These are phyloP conservation scores for Ellobius talpinus DNA, from an alignment of 2,113 vertebrate genomes.

Conservation along the genomic window DNA sequence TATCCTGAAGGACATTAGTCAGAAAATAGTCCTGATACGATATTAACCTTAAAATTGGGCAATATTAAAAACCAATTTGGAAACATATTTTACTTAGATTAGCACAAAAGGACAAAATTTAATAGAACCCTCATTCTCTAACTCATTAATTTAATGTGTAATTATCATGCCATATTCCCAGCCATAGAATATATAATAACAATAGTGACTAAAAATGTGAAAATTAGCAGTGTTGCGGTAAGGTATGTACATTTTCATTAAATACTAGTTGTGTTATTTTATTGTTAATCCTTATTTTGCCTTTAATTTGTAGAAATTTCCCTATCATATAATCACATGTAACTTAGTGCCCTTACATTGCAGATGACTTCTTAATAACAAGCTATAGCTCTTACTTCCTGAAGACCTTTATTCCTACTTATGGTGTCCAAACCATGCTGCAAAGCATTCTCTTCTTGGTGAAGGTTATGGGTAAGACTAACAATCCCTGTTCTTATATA, in stretches of 20 bases:
- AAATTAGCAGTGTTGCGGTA: not conserved
- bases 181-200: not conserved
- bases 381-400: not conserved
- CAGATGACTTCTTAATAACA: conserved; percentile 8
- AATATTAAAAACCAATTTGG: not conserved
- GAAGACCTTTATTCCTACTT: not conserved
- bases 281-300: conserved; percentile 24
- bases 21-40: conserved; percentile 41
- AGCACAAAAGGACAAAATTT: conserved; percentile 31
- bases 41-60: not conserved
- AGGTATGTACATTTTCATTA: conserved; percentile 27
- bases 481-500: not conserved
- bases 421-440: not conserved
- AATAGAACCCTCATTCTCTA: conserved; percentile 42
- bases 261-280: conserved; percentile 20
- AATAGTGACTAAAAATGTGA: conserved; percentile 42
- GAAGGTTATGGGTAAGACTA: not conserved
- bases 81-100: conserved; percentile 33
- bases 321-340: not conserved
- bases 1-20: not conserved
- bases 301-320: conserved; percentile 18
- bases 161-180: conserved; percentile 20
- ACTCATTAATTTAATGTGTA: conserved; percentile 23
- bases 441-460: not conserved
- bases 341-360: not conserved